Conservation (phyloP, 2,113 vertebrate species). For the Dasyprocta punctata region DNA sequence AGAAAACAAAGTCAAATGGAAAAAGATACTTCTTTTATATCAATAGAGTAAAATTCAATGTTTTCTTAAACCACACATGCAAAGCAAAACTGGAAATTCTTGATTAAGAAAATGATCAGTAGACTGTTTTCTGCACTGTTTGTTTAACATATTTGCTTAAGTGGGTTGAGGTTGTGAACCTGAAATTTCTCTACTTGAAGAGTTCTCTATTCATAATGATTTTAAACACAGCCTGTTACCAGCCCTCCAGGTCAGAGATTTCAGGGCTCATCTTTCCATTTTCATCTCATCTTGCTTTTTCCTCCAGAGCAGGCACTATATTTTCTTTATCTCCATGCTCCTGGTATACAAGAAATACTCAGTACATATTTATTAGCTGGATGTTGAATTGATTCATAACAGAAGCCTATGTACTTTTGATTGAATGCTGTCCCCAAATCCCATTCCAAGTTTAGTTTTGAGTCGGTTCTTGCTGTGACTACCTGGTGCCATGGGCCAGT, state of each 20-base stretch:
- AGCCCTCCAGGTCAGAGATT: background rate
- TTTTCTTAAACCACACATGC: background rate
- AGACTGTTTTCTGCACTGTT: background rate
- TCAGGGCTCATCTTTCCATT: background rate
- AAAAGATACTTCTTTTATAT: conserved; percentile 1
- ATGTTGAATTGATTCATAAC: background rate
- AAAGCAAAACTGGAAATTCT: background rate
- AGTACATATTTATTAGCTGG: background rate
- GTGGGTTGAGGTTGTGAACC: background rate
- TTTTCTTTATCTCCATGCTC: background rate
- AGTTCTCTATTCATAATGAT: background rate
- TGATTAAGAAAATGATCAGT: conserved; percentile 4
- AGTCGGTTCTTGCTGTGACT: background rate
- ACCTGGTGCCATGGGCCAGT: background rate
- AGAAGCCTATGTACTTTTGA: conserved; percentile 9
- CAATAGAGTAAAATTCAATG: background rate
- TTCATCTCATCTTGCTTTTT: background rate
- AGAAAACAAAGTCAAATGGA: background rate
- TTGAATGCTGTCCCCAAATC: background rate
- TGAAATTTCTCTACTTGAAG: background rate
- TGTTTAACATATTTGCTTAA: background rate
- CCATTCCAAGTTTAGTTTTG: background rate
- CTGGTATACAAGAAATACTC: background rate
- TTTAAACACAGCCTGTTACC: background rate
- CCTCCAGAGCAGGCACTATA: background rate